Evolutionary conservation across 2,888 invertebrate species (phyloP).

Genomic region (Dynastes tityus): DNA sequence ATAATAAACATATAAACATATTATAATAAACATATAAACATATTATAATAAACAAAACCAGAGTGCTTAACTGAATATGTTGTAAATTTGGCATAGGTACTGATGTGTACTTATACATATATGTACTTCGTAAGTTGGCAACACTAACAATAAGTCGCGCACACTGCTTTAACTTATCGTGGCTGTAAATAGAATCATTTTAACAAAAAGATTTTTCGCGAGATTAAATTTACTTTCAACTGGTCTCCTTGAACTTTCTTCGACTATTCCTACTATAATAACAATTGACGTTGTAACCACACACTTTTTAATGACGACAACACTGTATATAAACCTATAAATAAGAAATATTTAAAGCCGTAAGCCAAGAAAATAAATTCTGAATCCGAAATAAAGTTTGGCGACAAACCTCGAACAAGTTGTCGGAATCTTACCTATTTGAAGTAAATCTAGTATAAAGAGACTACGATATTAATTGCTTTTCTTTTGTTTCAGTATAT

Average conservation of each 20-base stretch:
- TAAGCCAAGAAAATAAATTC: constrained; percentile 16
- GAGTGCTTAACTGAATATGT: no score
- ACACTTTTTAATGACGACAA: constrained; percentile 2
- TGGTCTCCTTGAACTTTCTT: constrained; percentile 18
- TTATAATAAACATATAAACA: no score
- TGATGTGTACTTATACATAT: no score
- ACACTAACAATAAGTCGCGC: not conserved
- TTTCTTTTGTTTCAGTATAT: constrained; percentile 4
- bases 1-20: no score
- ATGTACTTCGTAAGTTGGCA: not conserved
- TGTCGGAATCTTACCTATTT: not conserved
- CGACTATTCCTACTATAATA: not conserved
- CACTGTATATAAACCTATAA: constrained; percentile 6
- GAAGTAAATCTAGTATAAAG: not conserved
- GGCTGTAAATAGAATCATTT: not conserved
- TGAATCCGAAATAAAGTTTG: not conserved
- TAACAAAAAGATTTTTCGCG: not conserved
- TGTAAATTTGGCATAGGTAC: no score
- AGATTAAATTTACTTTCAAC: not conserved
- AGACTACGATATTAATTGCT: not conserved
- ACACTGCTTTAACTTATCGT: not conserved
- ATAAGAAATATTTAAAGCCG: constrained; percentile 16
- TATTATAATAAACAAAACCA: no score
- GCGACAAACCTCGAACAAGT: not conserved
- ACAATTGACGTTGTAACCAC: constrained; percentile 1